Base-by-base conservation (phyloP, 2,113 vertebrate genomes). In the Prunella fulvescens region DNA sequence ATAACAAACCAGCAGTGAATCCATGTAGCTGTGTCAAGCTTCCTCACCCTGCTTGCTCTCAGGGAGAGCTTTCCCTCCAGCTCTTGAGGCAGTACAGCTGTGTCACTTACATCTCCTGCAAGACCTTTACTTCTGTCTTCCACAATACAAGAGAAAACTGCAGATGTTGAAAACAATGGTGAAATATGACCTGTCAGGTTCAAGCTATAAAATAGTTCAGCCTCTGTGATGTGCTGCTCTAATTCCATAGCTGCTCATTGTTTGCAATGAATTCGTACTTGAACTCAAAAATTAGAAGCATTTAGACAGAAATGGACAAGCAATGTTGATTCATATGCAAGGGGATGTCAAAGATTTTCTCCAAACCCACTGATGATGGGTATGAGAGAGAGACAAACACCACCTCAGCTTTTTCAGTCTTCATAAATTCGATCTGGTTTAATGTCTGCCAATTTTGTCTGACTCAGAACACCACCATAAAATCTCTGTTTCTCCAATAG, bases 31-130 rank as follows among this genome's bases (percentile, higher is more conserved):
- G 18, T 58, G 42, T 33, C 54, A n/a, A 44, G 33, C n/a, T 73
- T 61, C 47, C 60, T 80, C 0, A 0, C 31, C 60, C 40, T 0
- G 0, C 77, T 50, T 47, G 22, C 47, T 91, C 57, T 57, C 1
- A 4, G 72, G 45, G 58, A 80, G 71, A 85, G 17, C 15, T 88
- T 78, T 81, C 61, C 1, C 1, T 69, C 64, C 40, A 56, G 56
- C 26, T 70, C 47, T 64, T 73, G 62, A 94, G 60, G 67, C 67
- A 86, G 12, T 66, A 60, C 90, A 95, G 92, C 86, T 94, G 56
- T 92, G 88, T 72, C 94, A 90, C n/a, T 94, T 40, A 51, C 86
- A 39, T 95, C 60, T 64, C 84, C 85, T 90, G 80, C 65, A 88
- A 83, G 85, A 67, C 40, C 11, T 58, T 45, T 48, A 35, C 37